Evolutionary conservation across 2,888 invertebrate species (phyloP), one percentile per base, ranked within the genome.

Genomic region (Diaprepes abbreviatus): DNA sequence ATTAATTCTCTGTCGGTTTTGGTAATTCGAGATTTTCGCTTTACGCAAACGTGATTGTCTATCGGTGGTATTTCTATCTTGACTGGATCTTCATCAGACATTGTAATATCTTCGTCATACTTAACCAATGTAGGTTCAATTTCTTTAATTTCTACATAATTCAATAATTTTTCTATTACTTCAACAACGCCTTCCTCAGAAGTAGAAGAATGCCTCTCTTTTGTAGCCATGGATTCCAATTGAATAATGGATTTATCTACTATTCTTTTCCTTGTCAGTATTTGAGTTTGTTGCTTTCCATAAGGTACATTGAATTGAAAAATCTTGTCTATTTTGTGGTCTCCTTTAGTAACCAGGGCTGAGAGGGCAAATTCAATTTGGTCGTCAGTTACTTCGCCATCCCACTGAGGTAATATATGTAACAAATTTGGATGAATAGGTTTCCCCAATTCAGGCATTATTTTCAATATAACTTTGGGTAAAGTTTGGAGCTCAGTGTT

Each of bases 81-180:
- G 17, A 43, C 5, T 17, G 28, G 43, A 31, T 3, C 71, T 7
- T 65, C 60, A 40, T 67, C 55, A 62, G 81, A 78, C 31, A 54
- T 19, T 1, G 14, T 1, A 33, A 33, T 28, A 50, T 76, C 78
- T 38, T 81, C 79, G 72, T 85, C 84, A 73, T 84, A 79, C 60
- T 81, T 79, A 45, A 86, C 86, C 70, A 90, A 83, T 1, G 83
- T 82, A 76, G 89, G 86, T 79, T 89, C 88, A 66, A 87, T 83
- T 76, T 89, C 84, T 75, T 87, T 87, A 36, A 89, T 87, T 78
- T 89, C 89, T 31, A 91, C 87, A n/a, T 88, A 86, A 74, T 86
- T 85, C 60, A 91, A 80, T 76, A 91, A 86, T 70, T 88, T 85
- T 28, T 84, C 79, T 45, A 91, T 74, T 21, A 90, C 81, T 63